A percentile compares a stretch with the other conserved stretches of the same genome.
Evolutionary conservation across 1,140 invertebrate genomes (phyloP).

Genomic region (Micrasema minimum): DNA sequence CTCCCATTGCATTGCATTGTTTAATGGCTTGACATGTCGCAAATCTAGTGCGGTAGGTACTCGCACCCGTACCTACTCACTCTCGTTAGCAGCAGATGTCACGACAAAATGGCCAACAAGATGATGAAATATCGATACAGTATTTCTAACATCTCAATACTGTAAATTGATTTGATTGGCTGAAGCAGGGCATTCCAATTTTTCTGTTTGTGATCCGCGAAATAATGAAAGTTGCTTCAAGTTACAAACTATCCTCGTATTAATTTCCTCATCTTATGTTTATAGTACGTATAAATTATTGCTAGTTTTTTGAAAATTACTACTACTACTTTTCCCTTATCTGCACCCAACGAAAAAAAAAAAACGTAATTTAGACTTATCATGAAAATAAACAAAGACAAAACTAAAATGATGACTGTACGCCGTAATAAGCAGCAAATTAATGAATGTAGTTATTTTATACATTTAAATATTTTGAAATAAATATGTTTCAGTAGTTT

Average conservation of each 20-base stretch:
- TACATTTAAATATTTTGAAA: too few species aligned
- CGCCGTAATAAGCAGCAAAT: too few species aligned
- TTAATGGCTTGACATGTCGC: too few species aligned
- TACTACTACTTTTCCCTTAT: not conserved
- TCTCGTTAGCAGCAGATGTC: too few species aligned
- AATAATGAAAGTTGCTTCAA: not conserved
- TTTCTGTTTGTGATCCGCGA: not conserved
- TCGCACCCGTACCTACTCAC: too few species aligned
- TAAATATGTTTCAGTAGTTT: too few species aligned
- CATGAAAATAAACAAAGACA: too few species aligned
- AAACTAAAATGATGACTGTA: too few species aligned
- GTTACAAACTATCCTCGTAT: not conserved
- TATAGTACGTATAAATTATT: not conserved
- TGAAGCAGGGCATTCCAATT: not conserved
- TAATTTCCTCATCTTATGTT: not conserved
- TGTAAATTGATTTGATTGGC: slow-evolving; percentile 25
- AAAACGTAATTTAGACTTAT: too few species aligned
- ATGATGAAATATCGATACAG: slow-evolving; percentile 22
- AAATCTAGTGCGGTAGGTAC: too few species aligned
- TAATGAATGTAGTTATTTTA: too few species aligned
- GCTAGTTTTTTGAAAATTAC: not conserved
- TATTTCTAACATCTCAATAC: slow-evolving; percentile 18
- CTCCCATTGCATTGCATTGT: too few species aligned
- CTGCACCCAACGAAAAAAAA: not conserved
- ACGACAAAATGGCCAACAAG: not conserved